Conservation (phyloP, 2,113 vertebrate species). For the Epinephelus cyanopodus region DNA sequence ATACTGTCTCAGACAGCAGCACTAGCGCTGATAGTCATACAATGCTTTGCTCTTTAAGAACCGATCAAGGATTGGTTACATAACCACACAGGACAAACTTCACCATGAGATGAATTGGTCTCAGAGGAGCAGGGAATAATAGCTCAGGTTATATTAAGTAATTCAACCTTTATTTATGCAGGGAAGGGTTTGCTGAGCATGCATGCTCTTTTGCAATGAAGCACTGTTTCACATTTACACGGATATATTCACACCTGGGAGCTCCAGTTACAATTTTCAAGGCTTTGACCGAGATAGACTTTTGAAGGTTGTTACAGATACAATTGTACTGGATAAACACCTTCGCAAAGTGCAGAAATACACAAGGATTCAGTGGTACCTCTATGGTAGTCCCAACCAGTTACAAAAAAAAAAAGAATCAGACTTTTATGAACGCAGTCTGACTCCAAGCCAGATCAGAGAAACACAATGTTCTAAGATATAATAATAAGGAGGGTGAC, state of each 20-base stretch:
- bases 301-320: slow-evolving; percentile 23
- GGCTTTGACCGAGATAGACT: slow-evolving; percentile 21
- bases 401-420: not conserved
- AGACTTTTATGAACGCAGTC: no score
- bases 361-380: not conserved
- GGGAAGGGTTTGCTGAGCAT: slow-evolving; percentile 45
- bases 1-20: not conserved
- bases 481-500: no score
- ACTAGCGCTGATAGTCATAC: slow-evolving; percentile 26
- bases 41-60: slow-evolving; percentile 27
- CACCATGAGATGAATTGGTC: slow-evolving; percentile 44
- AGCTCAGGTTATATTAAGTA: slow-evolving; percentile 68
- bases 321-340: not conserved
- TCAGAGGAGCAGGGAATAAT: slow-evolving; percentile 64
- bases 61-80: slow-evolving; percentile 30
- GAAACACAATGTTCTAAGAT: no score
- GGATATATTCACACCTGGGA: slow-evolving; percentile 37
- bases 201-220: slow-evolving; percentile 17
- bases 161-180: slow-evolving; percentile 62
- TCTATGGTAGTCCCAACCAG: not conserved
- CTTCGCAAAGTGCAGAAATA: not conserved
- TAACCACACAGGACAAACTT: slow-evolving; percentile 42
- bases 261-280: not conserved
- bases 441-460: no score
- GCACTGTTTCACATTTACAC: slow-evolving; percentile 29